phyloP scores from a whole-genome alignment of 2,888 invertebrate species.

The Didymodactylos carnosus region DNA sequence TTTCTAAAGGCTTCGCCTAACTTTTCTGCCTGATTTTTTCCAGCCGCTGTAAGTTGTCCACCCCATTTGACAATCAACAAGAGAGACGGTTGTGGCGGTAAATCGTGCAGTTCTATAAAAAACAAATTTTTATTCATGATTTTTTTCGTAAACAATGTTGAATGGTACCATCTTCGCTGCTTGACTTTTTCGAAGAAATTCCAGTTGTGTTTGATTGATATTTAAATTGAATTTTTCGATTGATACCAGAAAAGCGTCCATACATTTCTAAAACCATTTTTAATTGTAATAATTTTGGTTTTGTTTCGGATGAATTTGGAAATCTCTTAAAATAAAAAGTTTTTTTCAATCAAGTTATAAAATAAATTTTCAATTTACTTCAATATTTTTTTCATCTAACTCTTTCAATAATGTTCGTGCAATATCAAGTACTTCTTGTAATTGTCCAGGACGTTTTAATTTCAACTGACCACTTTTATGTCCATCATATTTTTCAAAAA shows the following conservation, averaged over 20 bases:
- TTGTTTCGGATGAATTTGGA: constrained; percentile 49
- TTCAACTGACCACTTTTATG: constrained; percentile 78
- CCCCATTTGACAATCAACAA: constrained; percentile 97
- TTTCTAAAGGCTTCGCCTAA: constrained; percentile 47
- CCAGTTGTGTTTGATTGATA: constrained; percentile 82
- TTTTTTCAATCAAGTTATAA: background rate
- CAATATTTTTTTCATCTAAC: constrained; percentile 36
- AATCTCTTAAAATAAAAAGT: background rate
- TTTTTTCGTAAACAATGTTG: background rate
- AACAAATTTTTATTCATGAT: constrained; percentile 31
- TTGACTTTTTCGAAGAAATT: constrained; percentile 53
- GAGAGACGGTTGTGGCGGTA: constrained; percentile 59
- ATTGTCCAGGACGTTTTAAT: constrained; percentile 80
- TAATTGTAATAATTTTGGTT: constrained; percentile 82
- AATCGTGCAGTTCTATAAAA: background rate
- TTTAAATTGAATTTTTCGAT: constrained; percentile 97
- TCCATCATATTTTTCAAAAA: constrained; percentile 85
- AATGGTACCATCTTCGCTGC: constrained; percentile 7
- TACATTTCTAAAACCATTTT: constrained; percentile 98
- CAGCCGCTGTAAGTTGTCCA: constrained; percentile 91
- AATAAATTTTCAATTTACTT: background rate
- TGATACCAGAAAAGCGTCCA: constrained; percentile 97
- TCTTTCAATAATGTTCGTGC: constrained; percentile 69
- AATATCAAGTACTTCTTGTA: constrained; percentile 76
- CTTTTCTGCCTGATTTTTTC: constrained; percentile 88